Conservation (phyloP, 2,113 vertebrate species). For the Ptilorrhoa leucosticta region DNA sequence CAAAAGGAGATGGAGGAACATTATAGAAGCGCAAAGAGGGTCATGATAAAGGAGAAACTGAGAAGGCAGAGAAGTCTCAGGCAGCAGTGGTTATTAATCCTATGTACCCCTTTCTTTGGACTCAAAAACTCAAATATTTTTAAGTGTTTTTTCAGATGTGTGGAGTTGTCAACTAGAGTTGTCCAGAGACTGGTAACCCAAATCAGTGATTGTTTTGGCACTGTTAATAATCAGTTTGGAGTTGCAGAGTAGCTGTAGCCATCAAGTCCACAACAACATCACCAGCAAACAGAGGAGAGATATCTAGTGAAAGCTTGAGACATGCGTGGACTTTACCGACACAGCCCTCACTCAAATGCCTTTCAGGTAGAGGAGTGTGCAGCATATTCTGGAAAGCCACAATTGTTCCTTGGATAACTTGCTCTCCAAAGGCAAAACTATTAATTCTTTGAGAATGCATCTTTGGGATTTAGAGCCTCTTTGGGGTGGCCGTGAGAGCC, state of each 20-base stretch:
- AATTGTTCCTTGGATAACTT: neutral
- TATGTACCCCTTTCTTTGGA: neutral
- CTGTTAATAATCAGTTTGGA: neutral
- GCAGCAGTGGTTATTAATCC: neutral
- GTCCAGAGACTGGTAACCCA: neutral
- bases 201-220: neutral
- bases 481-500: neutral
- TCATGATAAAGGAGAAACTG: neutral
- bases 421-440: neutral
- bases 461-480: neutral
- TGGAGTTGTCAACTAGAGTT: neutral
- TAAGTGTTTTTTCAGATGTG: neutral
- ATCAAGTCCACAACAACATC: neutral
- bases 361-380: neutral
- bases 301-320: neutral
- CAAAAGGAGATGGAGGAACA: neutral
- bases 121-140: neutral
- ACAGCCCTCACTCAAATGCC: neutral
- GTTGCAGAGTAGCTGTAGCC: neutral
- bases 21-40: neutral
- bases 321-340: fast-evolving
- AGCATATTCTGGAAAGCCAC: neutral
- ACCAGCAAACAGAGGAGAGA: neutral
- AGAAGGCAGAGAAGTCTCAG: neutral
- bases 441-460: neutral